phyloP scores from a whole-genome alignment of 1,140 invertebrate genomes.

The Drosophila chauvacae region DNA sequence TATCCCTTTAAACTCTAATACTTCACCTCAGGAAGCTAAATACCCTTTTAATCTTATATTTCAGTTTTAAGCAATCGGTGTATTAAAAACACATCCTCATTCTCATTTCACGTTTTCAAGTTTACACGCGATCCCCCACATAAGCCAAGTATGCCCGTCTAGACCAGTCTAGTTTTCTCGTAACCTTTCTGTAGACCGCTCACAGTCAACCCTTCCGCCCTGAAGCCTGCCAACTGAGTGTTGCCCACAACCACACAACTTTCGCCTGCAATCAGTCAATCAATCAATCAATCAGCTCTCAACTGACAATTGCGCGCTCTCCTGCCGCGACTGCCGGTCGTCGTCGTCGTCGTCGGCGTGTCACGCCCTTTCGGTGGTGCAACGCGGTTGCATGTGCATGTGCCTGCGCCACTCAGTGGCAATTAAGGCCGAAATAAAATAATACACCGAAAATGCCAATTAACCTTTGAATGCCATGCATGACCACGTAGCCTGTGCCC shows the following conservation, averaged over 20 bases:
- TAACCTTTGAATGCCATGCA: slow-evolving; percentile 82
- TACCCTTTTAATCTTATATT: not conserved
- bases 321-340: slow-evolving; percentile 9
- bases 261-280: slow-evolving; percentile 61
- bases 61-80: too few relatives aligned
- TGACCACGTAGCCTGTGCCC: slow-evolving; percentile 60
- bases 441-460: slow-evolving; percentile 75
- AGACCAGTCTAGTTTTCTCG: slow-evolving; percentile 19
- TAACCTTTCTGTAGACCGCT: slow-evolving; percentile 1
- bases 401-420: slow-evolving; percentile 64
- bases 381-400: slow-evolving; percentile 48
- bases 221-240: slow-evolving; percentile 14
- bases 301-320: slow-evolving; percentile 41
- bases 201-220: not conserved
- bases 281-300: slow-evolving; percentile 66
- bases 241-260: slow-evolving; percentile 44
- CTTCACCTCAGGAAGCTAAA: not conserved
- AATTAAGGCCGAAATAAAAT: slow-evolving; percentile 72
- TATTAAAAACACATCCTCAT: not conserved
- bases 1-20: not conserved
- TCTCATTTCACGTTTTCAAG: not conserved
- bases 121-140: not conserved
- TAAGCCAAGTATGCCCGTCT: not conserved
- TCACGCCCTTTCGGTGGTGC: slow-evolving; percentile 44
- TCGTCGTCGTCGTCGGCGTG: not conserved